phyloP scores from a whole-genome alignment of 35 echinoderm and acorn worm genomes.

The Heliocidaris erythrogramma region DNA sequence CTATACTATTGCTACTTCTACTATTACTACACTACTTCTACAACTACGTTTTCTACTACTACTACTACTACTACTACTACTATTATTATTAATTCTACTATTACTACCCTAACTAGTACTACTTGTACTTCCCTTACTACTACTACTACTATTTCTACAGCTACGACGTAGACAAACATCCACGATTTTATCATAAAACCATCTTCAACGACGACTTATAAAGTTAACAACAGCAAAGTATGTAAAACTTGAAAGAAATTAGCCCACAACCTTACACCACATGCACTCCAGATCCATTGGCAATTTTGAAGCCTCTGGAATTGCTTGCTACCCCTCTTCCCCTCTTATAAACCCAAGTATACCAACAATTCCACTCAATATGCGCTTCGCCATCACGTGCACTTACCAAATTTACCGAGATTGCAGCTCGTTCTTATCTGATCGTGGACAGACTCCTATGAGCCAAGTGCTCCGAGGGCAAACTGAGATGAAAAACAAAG shows the following conservation, averaged over 20 bases:
- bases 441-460: not conserved
- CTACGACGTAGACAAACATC: not conserved
- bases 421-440: not conserved
- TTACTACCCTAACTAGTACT: not conserved
- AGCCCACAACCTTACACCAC: not conserved
- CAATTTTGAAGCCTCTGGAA: not conserved
- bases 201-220: not conserved
- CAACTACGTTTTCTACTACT: too few species aligned
- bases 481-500: not conserved
- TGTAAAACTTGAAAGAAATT: not conserved
- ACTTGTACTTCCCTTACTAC: not conserved
- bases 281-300: not conserved
- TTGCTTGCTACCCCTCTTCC: not conserved
- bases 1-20: not conserved
- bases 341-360: not conserved
- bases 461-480: not conserved
- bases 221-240: not conserved
- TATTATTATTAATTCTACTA: not conserved
- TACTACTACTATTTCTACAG: not conserved
- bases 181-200: not conserved
- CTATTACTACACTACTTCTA: not conserved
- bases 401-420: constrained; percentile 11
- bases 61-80: not conserved
- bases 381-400: not conserved
- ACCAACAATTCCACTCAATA: not conserved